Conservation (phyloP, 2,888 invertebrate species). For the Oligia latruncula region DNA sequence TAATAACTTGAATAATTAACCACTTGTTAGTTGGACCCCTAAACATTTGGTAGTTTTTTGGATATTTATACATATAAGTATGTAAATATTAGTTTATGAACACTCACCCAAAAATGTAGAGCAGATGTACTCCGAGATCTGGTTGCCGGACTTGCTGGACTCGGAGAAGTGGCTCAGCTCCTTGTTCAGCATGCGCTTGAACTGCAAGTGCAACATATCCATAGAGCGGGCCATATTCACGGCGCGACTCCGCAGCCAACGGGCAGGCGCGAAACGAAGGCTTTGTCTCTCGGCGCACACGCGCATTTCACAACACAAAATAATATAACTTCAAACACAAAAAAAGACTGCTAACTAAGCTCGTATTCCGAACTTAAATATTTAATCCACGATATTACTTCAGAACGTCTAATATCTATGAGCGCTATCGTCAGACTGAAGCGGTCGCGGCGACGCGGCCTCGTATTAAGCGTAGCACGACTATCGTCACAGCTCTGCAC, state of each 20-base stretch:
- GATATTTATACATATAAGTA: background rate
- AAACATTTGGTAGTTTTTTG: background rate
- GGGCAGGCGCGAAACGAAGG: constrained; percentile 79
- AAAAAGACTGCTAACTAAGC: constrained; percentile 58
- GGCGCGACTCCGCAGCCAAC: constrained; percentile 83
- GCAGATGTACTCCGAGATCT: constrained; percentile 99
- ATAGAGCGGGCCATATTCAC: constrained; percentile 85
- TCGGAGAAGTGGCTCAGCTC: constrained; percentile 99
- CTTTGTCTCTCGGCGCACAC: constrained; percentile 86
- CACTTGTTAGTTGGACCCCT: background rate
- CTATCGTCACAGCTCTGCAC: constrained; percentile 70
- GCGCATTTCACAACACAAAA: constrained; percentile 84
- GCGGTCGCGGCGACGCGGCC: constrained; percentile 67
- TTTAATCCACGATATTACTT: constrained; percentile 59
- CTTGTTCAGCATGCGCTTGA: constrained; percentile 99
- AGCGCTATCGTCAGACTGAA: constrained; percentile 85
- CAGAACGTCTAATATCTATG: constrained; percentile 78
- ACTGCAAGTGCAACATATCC: constrained; percentile 92
- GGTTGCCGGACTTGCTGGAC: constrained; percentile 99
- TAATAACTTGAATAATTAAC: background rate
- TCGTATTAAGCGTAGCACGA: constrained; percentile 67
- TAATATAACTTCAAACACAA: constrained; percentile 52
- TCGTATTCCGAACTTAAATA: constrained; percentile 58
- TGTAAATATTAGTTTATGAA: constrained; percentile 22
- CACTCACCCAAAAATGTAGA: constrained; percentile 99